These are phyloP conservation scores for Cochlearius cochlearius DNA, from an alignment of 2,113 vertebrate species.

Conservation along the genomic window DNA sequence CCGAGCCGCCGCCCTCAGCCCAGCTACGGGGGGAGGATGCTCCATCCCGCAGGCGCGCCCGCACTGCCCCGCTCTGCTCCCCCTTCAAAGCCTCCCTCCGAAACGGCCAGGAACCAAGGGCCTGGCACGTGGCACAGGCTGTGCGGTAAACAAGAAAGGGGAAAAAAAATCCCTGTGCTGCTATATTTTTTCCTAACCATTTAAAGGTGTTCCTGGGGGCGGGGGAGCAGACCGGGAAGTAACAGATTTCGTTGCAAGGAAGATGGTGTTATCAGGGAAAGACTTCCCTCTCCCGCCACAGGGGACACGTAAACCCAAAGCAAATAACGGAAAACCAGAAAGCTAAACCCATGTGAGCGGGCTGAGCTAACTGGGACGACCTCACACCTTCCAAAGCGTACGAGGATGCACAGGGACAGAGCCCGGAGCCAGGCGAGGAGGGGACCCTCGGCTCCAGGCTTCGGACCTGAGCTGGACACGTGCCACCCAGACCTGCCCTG, in stretches of 20 bases:
- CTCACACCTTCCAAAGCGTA: not conserved
- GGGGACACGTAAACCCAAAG: not conserved
- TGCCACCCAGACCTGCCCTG: not conserved
- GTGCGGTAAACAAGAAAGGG: not conserved
- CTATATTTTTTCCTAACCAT: not conserved
- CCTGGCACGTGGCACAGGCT: not conserved
- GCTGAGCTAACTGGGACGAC: not conserved
- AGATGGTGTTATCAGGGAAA: not conserved
- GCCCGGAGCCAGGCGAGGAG: accelerated
- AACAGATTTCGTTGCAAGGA: not conserved
- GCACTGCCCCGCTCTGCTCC: not conserved
- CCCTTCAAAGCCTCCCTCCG: not conserved
- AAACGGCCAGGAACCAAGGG: not conserved
- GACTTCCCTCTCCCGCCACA: not conserved
- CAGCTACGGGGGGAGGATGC: not conserved
- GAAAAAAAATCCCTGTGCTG: not conserved
- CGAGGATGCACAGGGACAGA: not conserved
- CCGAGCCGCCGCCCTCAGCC: not conserved
- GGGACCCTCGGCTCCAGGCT: not conserved
- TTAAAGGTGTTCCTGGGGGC: not conserved
- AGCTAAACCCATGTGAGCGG: not conserved
- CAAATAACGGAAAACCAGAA: not conserved
- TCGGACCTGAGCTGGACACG: accelerated
- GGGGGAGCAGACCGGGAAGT: not conserved
- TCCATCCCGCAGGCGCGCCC: not conserved